A percentile compares a stretch with the other conserved stretches of the same genome.
These are phyloP conservation scores for Drosophila pandora DNA, from an alignment of 1,140 invertebrate genomes.

Conservation along the genomic window DNA sequence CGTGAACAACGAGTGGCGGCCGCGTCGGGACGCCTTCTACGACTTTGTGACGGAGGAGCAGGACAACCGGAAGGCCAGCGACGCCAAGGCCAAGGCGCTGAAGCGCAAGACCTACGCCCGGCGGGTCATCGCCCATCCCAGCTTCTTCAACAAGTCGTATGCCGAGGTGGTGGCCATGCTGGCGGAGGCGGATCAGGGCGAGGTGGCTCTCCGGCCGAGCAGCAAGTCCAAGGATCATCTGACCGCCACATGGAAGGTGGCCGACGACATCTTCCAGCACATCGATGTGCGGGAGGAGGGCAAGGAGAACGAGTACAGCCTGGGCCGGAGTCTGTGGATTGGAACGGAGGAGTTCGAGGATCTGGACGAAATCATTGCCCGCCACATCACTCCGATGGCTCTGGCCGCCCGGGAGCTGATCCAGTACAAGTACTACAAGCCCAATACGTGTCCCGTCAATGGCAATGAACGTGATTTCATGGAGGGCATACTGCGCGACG, in stretches of 20 bases:
- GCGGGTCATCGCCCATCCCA: slow-evolving; percentile 98
- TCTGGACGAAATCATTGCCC: slow-evolving; percentile 99
- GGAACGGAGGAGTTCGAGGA: slow-evolving; percentile 97
- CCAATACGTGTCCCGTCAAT: slow-evolving; percentile 86
- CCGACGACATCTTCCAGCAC: slow-evolving; percentile 97
- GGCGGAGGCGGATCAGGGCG: slow-evolving; percentile 96
- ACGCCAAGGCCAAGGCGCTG: slow-evolving; percentile 91
- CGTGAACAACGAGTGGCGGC: slow-evolving; percentile 95
- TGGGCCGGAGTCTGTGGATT: slow-evolving; percentile 94
- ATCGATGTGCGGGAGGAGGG: slow-evolving; percentile 98
- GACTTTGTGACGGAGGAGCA: slow-evolving; percentile 93
- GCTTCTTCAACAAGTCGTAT: slow-evolving; percentile 98
- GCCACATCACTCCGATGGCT: slow-evolving; percentile 98
- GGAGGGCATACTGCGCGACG: slow-evolving; percentile 93
- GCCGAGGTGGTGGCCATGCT: slow-evolving; percentile 96
- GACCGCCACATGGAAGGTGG: slow-evolving; percentile 99
- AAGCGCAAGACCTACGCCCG: slow-evolving; percentile 93
- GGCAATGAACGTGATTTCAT: slow-evolving; percentile 89
- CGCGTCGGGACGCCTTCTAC: slow-evolving; percentile 95
- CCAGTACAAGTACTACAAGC: slow-evolving; percentile 96
- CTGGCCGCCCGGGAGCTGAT: slow-evolving; percentile 94
- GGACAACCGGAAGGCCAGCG: slow-evolving; percentile 91
- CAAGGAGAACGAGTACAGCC: slow-evolving; percentile 98
- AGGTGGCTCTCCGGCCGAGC: slow-evolving; percentile 97
- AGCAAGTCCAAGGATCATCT: slow-evolving; percentile 98